Evolutionary conservation across 1,140 invertebrate genomes (phyloP), one percentile per base, ranked within the genome.

Genomic region (Dermatophagoides farinae): DNA sequence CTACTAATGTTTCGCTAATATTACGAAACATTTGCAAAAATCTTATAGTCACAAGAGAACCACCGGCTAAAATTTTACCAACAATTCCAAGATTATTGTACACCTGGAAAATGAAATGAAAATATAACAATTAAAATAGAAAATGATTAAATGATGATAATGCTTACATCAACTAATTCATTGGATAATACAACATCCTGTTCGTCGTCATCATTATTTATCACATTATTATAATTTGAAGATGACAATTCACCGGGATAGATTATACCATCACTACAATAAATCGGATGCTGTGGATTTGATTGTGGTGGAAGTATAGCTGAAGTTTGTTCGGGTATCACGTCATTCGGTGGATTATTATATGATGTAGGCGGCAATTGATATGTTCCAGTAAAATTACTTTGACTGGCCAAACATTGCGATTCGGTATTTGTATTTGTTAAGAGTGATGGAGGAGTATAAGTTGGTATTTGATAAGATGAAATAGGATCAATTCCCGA

Each of bases 61-160:
- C 53, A 25, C 53, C 53, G 23, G 53, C 23, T 18, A 55, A 25
- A 14, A 55, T 16, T 25, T 55, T 55, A n/a, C 53, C 53, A 55
- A 55, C 14, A 11, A 55, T n/a, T 4, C 53, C 53, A 16, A 55
- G 53, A 25, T 55, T 55, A 14, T 55, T 31, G 31, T 55, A 55
- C 6, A 55, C 1, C 53, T 55, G 8, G 31, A 31, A 31, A 31
- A 31, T 20, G 1, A 23, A 14, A 50, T 10, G 5, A 20, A 5
- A 50, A 12, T 5, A 23, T 2, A 50, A 22, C 1, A 50, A 50
- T 50, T 18, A 50, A 49, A 50, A 18, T 12, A 25, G 4, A 50
- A 8, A 20, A 18, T 4, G 5, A 50, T 10, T 20, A 12, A 23
- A 50, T 50, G 43, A n/a, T 12, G 2, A n/a, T 18, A 20, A 50